These are phyloP conservation scores for Rhyacichthys aspro DNA, from an alignment of 2,797 vertebrate genomes.

Conservation along the genomic window DNA sequence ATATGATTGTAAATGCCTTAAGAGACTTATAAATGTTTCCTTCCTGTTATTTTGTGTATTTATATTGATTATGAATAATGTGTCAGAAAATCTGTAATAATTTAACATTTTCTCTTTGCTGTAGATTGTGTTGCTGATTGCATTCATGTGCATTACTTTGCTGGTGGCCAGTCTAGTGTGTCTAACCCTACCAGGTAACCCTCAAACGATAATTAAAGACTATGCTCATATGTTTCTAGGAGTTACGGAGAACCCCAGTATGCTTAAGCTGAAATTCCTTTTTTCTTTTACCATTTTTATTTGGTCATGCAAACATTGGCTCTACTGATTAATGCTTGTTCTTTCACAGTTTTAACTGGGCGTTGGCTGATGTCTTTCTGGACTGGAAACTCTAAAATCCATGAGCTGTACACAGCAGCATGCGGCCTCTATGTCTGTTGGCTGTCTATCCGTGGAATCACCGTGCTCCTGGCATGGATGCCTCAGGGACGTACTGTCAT, in stretches of 20 bases:
- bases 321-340: constrained; percentile 7
- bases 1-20: too few relatives aligned
- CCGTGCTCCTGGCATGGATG: constrained; percentile 96
- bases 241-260: neutral
- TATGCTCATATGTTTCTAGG: constrained; percentile 10
- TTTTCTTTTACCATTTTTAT: neutral
- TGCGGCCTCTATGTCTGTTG: constrained; percentile 98
- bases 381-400: constrained; percentile 97
- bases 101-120: constrained; percentile 31
- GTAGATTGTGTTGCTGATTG: constrained; percentile 92
- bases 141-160: constrained; percentile 95
- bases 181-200: constrained; percentile 91
- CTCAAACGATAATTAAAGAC: constrained; percentile 46
- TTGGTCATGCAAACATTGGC: neutral
- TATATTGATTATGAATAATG: neutral
- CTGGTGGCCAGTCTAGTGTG: constrained; percentile 93
- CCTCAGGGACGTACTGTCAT: constrained; percentile 96
- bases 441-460: constrained; percentile 93
- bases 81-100: too few relatives aligned
- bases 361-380: constrained; percentile 99
- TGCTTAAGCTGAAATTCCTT: neutral
- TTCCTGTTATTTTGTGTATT: too few relatives aligned
- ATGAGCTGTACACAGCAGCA: constrained; percentile 97
- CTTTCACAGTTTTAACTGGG: constrained; percentile 92
- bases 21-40: too few relatives aligned